Evolutionary conservation across 2,113 vertebrate genomes (phyloP).

Genomic region (Neopipo cinnamomea): DNA sequence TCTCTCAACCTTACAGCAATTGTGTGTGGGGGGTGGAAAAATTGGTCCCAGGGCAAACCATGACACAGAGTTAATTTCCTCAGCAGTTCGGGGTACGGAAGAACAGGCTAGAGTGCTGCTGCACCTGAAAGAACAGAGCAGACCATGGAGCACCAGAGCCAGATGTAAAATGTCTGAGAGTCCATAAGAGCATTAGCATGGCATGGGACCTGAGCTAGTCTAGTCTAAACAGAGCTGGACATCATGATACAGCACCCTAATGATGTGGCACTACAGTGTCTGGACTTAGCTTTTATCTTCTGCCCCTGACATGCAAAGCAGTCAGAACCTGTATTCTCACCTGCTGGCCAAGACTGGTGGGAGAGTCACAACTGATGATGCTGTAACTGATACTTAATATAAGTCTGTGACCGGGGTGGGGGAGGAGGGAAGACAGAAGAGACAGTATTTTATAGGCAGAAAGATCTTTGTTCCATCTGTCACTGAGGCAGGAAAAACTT

Average conservation of each 20-base stretch:
- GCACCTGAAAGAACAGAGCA: not conserved
- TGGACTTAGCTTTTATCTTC: not conserved
- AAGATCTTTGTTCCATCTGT: not conserved
- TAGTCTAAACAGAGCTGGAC: not conserved
- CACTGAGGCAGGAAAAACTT: not conserved
- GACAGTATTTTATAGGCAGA: not conserved
- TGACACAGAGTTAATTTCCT: not conserved
- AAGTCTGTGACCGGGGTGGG: not conserved
- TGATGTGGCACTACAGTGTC: rapidly evolving
- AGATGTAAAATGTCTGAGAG: not conserved
- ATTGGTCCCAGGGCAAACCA: too few species aligned
- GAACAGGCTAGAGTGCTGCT: not conserved
- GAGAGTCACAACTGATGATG: not conserved
- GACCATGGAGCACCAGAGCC: not conserved
- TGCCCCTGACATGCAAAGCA: not conserved
- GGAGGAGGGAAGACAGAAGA: too few species aligned
- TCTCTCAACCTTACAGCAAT: too few species aligned
- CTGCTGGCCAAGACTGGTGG: not conserved
- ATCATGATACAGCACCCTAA: not conserved
- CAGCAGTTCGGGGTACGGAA: not conserved
- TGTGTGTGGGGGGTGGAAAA: too few species aligned
- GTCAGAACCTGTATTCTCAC: not conserved
- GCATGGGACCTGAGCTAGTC: not conserved
- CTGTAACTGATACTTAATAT: not conserved
- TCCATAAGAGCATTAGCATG: not conserved